Evolutionary conservation across 2,888 invertebrate species (phyloP).

Genomic region (Liodrosophila aerea): DNA sequence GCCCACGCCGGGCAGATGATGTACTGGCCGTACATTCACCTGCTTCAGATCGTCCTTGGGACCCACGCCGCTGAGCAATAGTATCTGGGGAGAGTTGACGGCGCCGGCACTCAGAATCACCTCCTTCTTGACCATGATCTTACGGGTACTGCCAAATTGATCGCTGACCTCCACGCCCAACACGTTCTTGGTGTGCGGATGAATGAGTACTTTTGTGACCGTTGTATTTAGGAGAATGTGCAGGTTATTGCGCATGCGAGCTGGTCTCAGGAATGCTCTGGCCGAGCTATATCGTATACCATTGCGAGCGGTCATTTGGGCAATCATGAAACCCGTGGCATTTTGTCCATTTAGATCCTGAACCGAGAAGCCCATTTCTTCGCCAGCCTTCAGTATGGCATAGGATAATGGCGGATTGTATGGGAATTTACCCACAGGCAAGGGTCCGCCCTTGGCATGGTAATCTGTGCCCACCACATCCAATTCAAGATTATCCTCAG

Average conservation of each 20-base stretch:
- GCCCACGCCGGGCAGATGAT: constrained; percentile 91
- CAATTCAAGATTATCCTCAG: constrained; percentile 89
- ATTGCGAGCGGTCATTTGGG: constrained; percentile 93
- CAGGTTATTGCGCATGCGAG: constrained; percentile 88
- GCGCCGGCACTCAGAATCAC: constrained; percentile 91
- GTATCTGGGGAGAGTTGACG: constrained; percentile 95
- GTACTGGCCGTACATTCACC: constrained; percentile 87
- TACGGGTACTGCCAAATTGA: constrained; percentile 83
- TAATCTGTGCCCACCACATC: constrained; percentile 89
- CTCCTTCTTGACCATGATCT: constrained; percentile 90
- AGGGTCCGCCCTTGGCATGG: constrained; percentile 89
- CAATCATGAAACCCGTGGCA: constrained; percentile 93
- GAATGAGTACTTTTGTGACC: constrained; percentile 89
- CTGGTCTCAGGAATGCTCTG: constrained; percentile 91
- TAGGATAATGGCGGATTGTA: constrained; percentile 92
- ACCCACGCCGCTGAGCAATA: constrained; percentile 95
- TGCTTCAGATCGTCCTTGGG: constrained; percentile 87
- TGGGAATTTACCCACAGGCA: constrained; percentile 91
- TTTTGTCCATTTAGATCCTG: constrained; percentile 92
- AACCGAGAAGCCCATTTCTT: constrained; percentile 89
- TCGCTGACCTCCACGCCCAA: constrained; percentile 88
- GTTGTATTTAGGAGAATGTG: constrained; percentile 93
- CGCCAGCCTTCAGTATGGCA: constrained; percentile 89
- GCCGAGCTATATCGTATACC: constrained; percentile 92
- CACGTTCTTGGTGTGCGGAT: constrained; percentile 88